Percentiles rank a stretch among this genome's conserved stretches.
phyloP scores from a whole-genome alignment of 1,140 invertebrate species.

The Drosophila willistoni region DNA sequence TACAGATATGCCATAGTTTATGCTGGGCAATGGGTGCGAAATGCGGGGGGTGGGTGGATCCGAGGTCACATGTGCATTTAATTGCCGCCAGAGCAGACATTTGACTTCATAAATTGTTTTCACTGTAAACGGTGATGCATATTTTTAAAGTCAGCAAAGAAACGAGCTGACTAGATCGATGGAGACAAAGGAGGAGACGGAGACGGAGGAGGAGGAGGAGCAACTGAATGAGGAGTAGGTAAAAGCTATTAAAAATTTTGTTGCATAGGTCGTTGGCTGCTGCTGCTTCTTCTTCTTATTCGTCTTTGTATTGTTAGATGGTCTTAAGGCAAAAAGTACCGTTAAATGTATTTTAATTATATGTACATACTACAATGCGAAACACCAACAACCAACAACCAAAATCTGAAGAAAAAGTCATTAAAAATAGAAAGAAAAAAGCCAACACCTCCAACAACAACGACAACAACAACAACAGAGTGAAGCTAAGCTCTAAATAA shows the following conservation, averaged over 20 bases:
- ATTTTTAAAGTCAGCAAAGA: conserved; percentile 5
- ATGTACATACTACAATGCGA: conserved; percentile 9
- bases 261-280: conserved; percentile 51
- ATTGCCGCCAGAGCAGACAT: conserved; percentile 42
- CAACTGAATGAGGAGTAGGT: background rate
- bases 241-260: conserved; percentile 25
- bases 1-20: conserved; percentile 11
- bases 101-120: conserved; percentile 44
- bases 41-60: background rate
- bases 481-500: conserved; percentile 30
- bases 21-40: background rate
- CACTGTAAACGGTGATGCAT: conserved; percentile 35
- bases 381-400: conserved; percentile 22
- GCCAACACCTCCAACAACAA: too few relatives aligned
- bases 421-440: conserved; percentile 31
- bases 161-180: background rate
- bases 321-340: conserved; percentile 48
- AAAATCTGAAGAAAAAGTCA: conserved; percentile 40
- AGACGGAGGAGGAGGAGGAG: background rate
- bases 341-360: conserved; percentile 69
- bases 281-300: background rate
- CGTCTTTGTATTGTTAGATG: background rate
- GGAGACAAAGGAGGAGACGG: background rate
- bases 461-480: conserved; percentile 3
- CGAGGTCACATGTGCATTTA: conserved; percentile 47